These are phyloP conservation scores for Eudyptes chrysolophus DNA, from an alignment of 2,113 vertebrate species.

Conservation along the genomic window DNA sequence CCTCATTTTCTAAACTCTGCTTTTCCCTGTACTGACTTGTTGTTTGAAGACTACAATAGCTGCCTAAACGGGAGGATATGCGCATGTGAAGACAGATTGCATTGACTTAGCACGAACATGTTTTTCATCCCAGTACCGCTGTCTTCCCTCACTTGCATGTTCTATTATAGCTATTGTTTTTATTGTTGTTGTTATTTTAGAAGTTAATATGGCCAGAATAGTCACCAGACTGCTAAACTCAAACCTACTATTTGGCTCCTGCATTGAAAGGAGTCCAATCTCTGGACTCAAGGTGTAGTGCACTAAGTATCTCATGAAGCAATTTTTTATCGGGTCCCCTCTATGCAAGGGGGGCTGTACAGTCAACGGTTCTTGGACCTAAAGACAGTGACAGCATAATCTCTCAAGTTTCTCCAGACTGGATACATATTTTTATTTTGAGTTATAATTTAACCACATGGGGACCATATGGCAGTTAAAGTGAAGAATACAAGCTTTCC, in stretches of 20 bases:
- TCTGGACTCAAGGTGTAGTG: neutral
- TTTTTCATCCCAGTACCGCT: neutral
- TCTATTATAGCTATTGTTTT: neutral
- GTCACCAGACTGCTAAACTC: neutral
- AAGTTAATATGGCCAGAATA: neutral
- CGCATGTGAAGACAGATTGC: neutral
- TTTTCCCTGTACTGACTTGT: constrained; percentile 5
- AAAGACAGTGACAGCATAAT: neutral
- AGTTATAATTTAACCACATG: constrained; percentile 23
- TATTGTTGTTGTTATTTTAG: neutral
- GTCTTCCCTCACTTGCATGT: neutral
- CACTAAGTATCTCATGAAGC: neutral
- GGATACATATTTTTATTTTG: constrained; percentile 15
- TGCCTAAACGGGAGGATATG: neutral
- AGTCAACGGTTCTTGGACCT: neutral
- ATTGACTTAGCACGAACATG: neutral
- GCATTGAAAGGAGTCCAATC: neutral
- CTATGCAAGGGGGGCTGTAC: neutral
- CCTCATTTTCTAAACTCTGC: neutral
- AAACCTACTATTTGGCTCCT: neutral
- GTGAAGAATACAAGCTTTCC: neutral
- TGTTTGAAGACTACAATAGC: neutral
- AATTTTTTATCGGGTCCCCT: neutral
- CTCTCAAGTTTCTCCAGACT: neutral
- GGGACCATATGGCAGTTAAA: constrained; percentile 33